phyloP scores from a whole-genome alignment of 2,797 vertebrate genomes.

The Atherinosoma microstoma region DNA sequence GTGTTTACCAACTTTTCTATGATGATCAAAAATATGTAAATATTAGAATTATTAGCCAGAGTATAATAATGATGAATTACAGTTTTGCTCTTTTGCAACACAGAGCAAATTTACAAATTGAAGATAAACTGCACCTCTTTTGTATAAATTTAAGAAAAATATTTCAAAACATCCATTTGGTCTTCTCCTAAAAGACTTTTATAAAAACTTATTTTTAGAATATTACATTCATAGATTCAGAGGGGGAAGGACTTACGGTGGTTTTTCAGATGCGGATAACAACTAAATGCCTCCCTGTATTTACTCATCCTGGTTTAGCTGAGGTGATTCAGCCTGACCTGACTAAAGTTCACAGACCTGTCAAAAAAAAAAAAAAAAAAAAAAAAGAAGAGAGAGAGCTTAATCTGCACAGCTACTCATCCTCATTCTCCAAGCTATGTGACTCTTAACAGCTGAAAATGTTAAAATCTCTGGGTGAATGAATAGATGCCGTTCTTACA shows the following conservation, averaged over 20 bases:
- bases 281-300: constrained; percentile 27
- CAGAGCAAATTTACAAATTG: not conserved
- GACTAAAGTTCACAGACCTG: constrained; percentile 43
- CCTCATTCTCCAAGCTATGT: not conserved
- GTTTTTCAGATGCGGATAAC: constrained; percentile 3
- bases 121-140: not conserved
- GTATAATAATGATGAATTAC: not conserved
- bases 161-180: not conserved
- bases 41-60: not conserved
- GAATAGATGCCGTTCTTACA: not conserved
- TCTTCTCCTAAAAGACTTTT: not conserved
- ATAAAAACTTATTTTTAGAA: constrained; percentile 12
- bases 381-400: not conserved
- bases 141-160: not conserved
- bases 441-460: not conserved
- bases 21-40: constrained; percentile 4
- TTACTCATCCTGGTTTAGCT: constrained; percentile 28
- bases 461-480: not conserved
- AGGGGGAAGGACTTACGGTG: not conserved
- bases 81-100: not conserved
- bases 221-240: not conserved
- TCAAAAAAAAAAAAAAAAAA: not conserved
- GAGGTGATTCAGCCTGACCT: constrained; percentile 41
- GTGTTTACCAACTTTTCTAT: constrained; percentile 19
- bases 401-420: not conserved